phyloP scores from a whole-genome alignment of 2,113 vertebrate species.

The Paratilapia polleni region DNA sequence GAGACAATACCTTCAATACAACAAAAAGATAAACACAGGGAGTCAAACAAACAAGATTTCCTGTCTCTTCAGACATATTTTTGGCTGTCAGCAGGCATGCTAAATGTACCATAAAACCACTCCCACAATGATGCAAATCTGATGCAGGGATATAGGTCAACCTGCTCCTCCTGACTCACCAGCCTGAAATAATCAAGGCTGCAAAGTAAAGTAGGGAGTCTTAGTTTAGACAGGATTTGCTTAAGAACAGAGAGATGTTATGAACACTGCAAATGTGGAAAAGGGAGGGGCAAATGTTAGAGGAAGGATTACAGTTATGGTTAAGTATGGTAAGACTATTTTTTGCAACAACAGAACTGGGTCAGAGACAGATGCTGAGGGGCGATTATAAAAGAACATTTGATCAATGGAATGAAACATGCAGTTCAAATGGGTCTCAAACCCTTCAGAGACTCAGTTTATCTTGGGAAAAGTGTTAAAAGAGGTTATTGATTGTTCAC shows the following conservation, averaged over 20 bases:
- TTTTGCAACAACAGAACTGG: constrained; percentile 41
- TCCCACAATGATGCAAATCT: constrained; percentile 60
- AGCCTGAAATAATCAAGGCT: constrained; percentile 35
- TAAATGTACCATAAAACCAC: constrained; percentile 35
- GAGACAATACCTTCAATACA: constrained; percentile 17
- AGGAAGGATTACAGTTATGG: constrained; percentile 34
- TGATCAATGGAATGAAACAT: constrained; percentile 26
- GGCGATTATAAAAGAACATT: constrained; percentile 12
- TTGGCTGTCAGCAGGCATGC: constrained; percentile 27
- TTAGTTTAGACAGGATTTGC: constrained; percentile 69
- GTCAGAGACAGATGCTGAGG: constrained; percentile 37
- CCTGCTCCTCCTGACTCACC: constrained; percentile 43
- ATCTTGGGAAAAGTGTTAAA: neutral
- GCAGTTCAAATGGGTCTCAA: neutral
- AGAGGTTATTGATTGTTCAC: neutral
- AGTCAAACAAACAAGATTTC: constrained; percentile 23
- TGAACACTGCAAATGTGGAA: constrained; percentile 45
- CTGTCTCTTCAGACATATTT: constrained; percentile 24
- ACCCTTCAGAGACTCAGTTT: constrained; percentile 8
- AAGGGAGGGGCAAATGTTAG: constrained; percentile 34
- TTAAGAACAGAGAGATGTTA: constrained; percentile 52
- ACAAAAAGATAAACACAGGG: neutral
- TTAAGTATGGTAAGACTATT: constrained; percentile 8
- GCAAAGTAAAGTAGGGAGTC: constrained; percentile 25
- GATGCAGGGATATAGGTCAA: constrained; percentile 63